Evolutionary conservation across 1,140 invertebrate genomes (phyloP), one percentile per base, ranked within the genome.

Genomic region (Orchesella cincta): DNA sequence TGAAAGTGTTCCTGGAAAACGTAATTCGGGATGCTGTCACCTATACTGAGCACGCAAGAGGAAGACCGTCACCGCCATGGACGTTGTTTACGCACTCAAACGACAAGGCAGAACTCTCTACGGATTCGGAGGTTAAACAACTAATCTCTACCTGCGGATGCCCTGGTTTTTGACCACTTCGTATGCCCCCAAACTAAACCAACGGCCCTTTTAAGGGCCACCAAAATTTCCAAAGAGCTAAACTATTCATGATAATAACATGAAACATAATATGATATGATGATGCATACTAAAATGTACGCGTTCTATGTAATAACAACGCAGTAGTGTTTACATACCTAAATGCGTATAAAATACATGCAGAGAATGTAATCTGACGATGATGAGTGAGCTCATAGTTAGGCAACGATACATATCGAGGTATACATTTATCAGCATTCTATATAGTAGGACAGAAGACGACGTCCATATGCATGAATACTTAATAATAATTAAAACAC

Each of bases 11-110:
- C 85, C 85, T 94, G 71, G 92, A 93, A 85, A 93, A 93, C 83
- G 91, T 94, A 0, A 94, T 94, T 83, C 88, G 92, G 75, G 93
- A 93, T 85, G 88, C 88, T 73, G 87, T 90, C 57, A 90, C 89
- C 64, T 90, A 90, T 85, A 89, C 88, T 23, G 88, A 88, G 78
- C 88, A 90, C 83, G 89, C 89, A 90, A 90, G 83, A 83, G 89
- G 71, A 90, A 90, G 83, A 78, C 79, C 1, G 88, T 90, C 46
- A 94, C 93, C 14, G 92, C 93, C 73, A 94, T 94, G 93, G 93
- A 95, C 83, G 92, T 94, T 20, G 93, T 94, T 31, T 94, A 94
- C 83, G 92, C 92, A 33, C 85, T 94, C 81, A 95, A 94, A 85
- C 86, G 92, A 70, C 93, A 94, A 86, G 93, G 93, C 35, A 87